Conservation (phyloP, 2,888 invertebrate species). For the Gasteruption jaculator region DNA sequence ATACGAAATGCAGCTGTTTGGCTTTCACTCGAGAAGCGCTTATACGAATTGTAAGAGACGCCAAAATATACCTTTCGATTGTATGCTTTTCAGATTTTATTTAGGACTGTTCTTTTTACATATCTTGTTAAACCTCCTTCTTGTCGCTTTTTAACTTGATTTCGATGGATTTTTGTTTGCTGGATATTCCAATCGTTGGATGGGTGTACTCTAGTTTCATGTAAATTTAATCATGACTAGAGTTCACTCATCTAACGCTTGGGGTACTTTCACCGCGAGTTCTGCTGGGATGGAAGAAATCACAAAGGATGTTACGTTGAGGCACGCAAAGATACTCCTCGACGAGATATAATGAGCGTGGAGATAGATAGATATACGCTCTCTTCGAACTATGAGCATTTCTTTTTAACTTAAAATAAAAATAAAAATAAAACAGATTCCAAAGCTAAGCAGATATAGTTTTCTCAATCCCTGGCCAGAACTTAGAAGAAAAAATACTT, state of each 20-base stretch:
- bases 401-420: too few relatives aligned
- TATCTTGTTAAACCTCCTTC: background rate
- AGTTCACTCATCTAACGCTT: conserved; percentile 46
- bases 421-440: too few relatives aligned
- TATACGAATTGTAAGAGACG: conserved; percentile 37
- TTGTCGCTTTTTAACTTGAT: conserved; percentile 11
- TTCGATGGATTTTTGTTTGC: conserved; percentile 5
- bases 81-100: conserved; percentile 22
- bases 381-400: too few relatives aligned
- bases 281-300: conserved; percentile 15
- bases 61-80: conserved; percentile 19
- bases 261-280: conserved; percentile 29
- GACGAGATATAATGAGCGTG: too few relatives aligned
- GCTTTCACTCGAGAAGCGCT: conserved; percentile 38
- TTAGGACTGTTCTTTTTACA: conserved; percentile 7
- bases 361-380: too few relatives aligned
- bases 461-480: too few relatives aligned
- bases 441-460: too few relatives aligned
- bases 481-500: too few relatives aligned
- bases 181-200: conserved; percentile 24
- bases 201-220: conserved; percentile 47
- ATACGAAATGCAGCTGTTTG: conserved; percentile 45
- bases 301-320: conserved; percentile 22
- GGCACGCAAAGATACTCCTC: too few relatives aligned
- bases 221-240: conserved; percentile 45